Conservation (phyloP, 2,888 invertebrate species). For the Apotomis turbidana region DNA sequence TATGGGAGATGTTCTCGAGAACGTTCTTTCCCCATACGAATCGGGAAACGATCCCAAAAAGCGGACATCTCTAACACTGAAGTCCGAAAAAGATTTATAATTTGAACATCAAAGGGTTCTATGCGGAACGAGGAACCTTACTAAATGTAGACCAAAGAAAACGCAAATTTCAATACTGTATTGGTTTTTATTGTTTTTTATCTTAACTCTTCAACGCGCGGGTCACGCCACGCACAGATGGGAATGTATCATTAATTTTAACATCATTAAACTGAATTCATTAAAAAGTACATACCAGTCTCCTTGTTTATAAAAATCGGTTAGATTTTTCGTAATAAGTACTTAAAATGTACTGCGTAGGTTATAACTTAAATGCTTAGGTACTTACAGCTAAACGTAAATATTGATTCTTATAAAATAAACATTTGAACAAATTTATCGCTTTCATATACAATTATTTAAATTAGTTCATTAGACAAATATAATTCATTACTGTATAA, state of each 20-base stretch:
- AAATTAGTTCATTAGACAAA: slow-evolving; percentile 7
- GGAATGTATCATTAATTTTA: slow-evolving; percentile 74
- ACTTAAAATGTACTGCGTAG: slow-evolving; percentile 66
- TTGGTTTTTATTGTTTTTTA: slow-evolving; percentile 72
- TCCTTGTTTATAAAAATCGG: slow-evolving; percentile 76
- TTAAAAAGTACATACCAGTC: slow-evolving; percentile 79
- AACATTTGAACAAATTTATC: slow-evolving; percentile 64
- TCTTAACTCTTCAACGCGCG: slow-evolving; percentile 64
- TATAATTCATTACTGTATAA: neutral
- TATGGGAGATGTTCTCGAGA: too few relatives aligned
- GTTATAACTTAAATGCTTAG: slow-evolving; percentile 81
- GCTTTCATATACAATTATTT: slow-evolving; percentile 61
- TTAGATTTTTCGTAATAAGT: slow-evolving; percentile 71
- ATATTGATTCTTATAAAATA: slow-evolving; percentile 53
- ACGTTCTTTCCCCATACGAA: too few relatives aligned
- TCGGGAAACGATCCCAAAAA: too few relatives aligned
- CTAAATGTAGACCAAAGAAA: slow-evolving; percentile 45
- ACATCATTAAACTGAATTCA: slow-evolving; percentile 64
- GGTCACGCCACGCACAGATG: slow-evolving; percentile 60
- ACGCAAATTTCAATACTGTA: slow-evolving; percentile 77
- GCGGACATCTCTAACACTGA: too few relatives aligned
- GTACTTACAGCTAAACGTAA: slow-evolving; percentile 63
- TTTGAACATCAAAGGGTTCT: too few relatives aligned
- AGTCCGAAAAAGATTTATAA: too few relatives aligned
- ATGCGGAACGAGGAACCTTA: neutral